A percentile compares a stretch with the other conserved stretches of the same genome.
Evolutionary conservation across 1,140 invertebrate species (phyloP).

Genomic region (Brachionus calyciflorus): DNA sequence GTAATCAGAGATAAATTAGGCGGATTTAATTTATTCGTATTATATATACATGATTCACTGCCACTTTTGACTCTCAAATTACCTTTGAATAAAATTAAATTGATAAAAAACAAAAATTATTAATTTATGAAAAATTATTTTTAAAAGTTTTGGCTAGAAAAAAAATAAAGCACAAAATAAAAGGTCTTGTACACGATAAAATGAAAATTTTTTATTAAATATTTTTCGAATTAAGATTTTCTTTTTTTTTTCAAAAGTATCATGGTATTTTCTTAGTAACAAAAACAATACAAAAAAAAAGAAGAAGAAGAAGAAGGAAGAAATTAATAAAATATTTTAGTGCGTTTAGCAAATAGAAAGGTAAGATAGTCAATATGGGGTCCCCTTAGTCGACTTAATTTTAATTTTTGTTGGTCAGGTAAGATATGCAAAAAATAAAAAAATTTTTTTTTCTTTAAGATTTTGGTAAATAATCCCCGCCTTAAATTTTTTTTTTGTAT

Average conservation of each 20-base stretch:
- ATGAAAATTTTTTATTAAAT: too few relatives aligned
- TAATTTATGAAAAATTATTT: neutral
- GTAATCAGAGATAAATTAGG: constrained; percentile 12
- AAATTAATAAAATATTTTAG: neutral
- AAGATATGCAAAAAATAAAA: constrained; percentile 13
- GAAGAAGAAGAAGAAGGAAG: too few relatives aligned
- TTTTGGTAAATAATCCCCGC: neutral
- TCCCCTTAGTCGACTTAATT: neutral
- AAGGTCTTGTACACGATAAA: neutral
- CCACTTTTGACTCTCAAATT: constrained; percentile 44
- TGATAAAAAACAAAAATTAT: neutral
- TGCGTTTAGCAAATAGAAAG: constrained; percentile 19
- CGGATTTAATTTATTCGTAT: neutral
- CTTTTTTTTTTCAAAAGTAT: too few relatives aligned
- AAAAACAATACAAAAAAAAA: too few relatives aligned
- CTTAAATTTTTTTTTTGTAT: neutral
- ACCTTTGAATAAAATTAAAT: too few relatives aligned
- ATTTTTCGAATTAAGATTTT: too few relatives aligned
- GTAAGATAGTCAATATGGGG: neutral
- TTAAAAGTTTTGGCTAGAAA: too few relatives aligned
- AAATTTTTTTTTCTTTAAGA: neutral
- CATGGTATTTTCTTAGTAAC: too few relatives aligned
- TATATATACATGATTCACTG: constrained; percentile 45
- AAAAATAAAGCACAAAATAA: neutral
- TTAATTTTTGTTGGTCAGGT: constrained; percentile 9